Base-by-base conservation (phyloP, 2,113 vertebrate species). In the Urocitellus parryii region DNA sequence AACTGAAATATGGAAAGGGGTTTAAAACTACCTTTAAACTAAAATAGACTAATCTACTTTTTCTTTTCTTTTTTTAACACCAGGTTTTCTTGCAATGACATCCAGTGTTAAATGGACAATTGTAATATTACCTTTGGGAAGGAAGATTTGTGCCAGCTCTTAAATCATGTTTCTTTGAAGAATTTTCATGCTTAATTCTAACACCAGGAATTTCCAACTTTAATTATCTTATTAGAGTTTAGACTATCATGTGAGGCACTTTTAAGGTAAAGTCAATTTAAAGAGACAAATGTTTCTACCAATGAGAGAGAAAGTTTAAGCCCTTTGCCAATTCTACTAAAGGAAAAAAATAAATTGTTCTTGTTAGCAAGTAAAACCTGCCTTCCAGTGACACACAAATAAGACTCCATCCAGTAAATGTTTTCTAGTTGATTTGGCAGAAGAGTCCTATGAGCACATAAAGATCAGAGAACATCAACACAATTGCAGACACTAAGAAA, bases 181-280 rank as follows among this genome's bases (percentile, higher is more conserved):
- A 88, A 89, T 77, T 82, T 91, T 97, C 79, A 42, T 25, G 0
- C 82, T 83, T 80, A 51, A 95, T 72, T 89, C 45, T 80, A 91
- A 65, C 51, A 83, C 27, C n/a, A 72, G 27, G 51, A 42, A 76
- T 61, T 97, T 94, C 77, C 65, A 87, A 80, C 22, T 82, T 61
- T 37, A 89, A 53, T 85, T 18, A 82, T 88, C 72, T 79, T 88
- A 42, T 45, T 84, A 77, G 51, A 20, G 51, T 67, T 91, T 84
- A 77, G 65, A 58, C 61, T 96, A 56, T 51, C 22, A 37, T 16
- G 4, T 61, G n/a, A 93, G 56, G 37, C 16, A 93, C 79, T 91
- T 93, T 84, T 90, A 94, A 91, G n/a, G 34, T 88, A 81, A 93
- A 93, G 79, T 93, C 86, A 61, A 34, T 96, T 83, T 96, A 91